Conservation (phyloP, 2,888 invertebrate species). For the Leptothorax acervorum region DNA sequence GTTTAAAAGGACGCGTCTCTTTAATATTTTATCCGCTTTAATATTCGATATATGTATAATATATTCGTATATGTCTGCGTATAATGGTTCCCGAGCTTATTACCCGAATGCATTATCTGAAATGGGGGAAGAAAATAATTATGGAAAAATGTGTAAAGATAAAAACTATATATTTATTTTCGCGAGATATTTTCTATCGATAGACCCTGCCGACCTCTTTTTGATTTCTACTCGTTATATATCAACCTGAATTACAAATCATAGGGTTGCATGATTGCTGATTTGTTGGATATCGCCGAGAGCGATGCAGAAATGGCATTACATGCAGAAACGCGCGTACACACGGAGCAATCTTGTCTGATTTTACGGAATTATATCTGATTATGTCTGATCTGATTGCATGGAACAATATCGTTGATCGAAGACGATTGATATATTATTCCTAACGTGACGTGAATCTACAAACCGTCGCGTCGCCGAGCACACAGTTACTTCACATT, state of each 20-base stretch:
- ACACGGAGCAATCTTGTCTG: neutral
- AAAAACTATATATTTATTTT: slow-evolving; percentile 11
- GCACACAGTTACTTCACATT: neutral
- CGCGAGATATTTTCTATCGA: neutral
- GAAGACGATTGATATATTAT: slow-evolving; percentile 25
- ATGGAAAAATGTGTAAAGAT: neutral
- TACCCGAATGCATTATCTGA: slow-evolving; percentile 18
- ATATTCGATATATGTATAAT: neutral
- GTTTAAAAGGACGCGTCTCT: neutral
- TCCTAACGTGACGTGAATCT: neutral
- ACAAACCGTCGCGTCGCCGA: neutral
- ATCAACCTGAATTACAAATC: slow-evolving; percentile 21
- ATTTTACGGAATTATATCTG: slow-evolving; percentile 8
- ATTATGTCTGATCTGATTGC: slow-evolving; percentile 9
- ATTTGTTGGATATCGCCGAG: neutral
- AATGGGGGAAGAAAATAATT: slow-evolving; percentile 19
- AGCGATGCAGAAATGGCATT: slow-evolving; percentile 5
- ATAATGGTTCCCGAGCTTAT: neutral
- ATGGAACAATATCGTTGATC: neutral
- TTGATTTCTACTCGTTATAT: neutral
- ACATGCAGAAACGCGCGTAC: neutral
- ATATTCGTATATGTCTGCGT: neutral
- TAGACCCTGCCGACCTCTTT: neutral
- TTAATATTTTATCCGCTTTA: slow-evolving; percentile 30
- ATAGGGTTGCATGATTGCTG: neutral